Conservation (phyloP, 1,140 invertebrate genomes). For the Caenorhabditis brenneri region DNA sequence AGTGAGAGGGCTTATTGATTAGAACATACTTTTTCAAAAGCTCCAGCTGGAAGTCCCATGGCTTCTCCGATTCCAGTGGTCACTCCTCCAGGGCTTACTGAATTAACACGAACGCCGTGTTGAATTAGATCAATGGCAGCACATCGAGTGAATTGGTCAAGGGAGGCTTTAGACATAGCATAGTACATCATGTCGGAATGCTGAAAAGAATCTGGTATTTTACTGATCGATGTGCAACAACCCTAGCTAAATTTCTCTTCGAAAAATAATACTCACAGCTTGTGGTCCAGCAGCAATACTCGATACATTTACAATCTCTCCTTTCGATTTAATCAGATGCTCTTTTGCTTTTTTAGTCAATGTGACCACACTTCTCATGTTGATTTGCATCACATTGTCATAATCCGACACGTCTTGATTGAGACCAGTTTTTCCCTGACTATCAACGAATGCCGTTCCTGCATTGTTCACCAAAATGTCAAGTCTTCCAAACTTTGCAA, state of each 20-base stretch:
- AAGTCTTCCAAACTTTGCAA: constrained; percentile 57
- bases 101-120: constrained; percentile 69
- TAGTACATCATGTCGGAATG: constrained; percentile 80
- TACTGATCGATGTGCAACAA: too few relatives aligned
- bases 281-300: constrained; percentile 41
- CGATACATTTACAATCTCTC: constrained; percentile 61
- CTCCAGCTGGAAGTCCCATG: constrained; percentile 4
- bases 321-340: constrained; percentile 59
- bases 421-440: background rate
- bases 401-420: constrained; percentile 47
- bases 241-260: too few relatives aligned
- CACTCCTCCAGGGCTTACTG: constrained; percentile 51
- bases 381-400: constrained; percentile 58
- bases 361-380: constrained; percentile 56
- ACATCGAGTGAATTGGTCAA: constrained; percentile 76
- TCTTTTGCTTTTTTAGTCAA: constrained; percentile 47
- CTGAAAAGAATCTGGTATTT: too few relatives aligned
- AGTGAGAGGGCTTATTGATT: background rate
- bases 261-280: constrained; percentile 19
- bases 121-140: constrained; percentile 86
- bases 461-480: constrained; percentile 62
- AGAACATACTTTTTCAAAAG: background rate
- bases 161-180: constrained; percentile 77
- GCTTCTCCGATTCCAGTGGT: constrained; percentile 30
- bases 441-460: constrained; percentile 47